Evolutionary conservation across 2,888 invertebrate genomes (phyloP).

Genomic region (Plemyria rubiginata): DNA sequence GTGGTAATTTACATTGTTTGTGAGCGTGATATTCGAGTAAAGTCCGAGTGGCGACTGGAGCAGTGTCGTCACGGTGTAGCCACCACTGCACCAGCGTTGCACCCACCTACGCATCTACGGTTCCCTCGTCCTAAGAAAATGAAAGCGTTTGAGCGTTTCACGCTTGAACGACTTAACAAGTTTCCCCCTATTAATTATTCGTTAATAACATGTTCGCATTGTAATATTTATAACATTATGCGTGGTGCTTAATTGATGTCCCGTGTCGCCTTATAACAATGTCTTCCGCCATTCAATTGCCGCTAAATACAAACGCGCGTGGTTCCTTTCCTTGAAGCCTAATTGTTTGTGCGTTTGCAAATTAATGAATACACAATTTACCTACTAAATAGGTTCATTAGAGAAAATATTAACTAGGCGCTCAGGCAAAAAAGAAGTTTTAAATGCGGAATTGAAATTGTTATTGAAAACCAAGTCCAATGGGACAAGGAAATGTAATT

Average conservation of each 20-base stretch:
- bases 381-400: background rate
- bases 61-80: slow-evolving; percentile 47
- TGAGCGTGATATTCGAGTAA: slow-evolving; percentile 63
- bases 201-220: slow-evolving; percentile 64
- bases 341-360: slow-evolving; percentile 31
- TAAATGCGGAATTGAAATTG: too few species aligned
- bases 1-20: slow-evolving; percentile 65
- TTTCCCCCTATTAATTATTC: slow-evolving; percentile 77
- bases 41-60: slow-evolving; percentile 71
- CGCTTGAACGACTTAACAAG: slow-evolving; percentile 69
- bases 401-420: background rate
- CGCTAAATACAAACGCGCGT: slow-evolving; percentile 23
- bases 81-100: slow-evolving; percentile 37
- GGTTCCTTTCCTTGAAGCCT: slow-evolving; percentile 28
- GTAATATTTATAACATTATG: slow-evolving; percentile 61
- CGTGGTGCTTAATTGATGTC: slow-evolving; percentile 52
- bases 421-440: too few species aligned
- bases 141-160: slow-evolving; percentile 71
- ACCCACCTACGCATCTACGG: slow-evolving; percentile 45
- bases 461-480: too few species aligned
- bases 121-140: slow-evolving; percentile 74
- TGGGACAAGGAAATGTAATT: too few species aligned
- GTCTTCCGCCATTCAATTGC: slow-evolving; percentile 61
- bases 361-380: slow-evolving; percentile 24
- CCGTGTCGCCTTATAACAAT: slow-evolving; percentile 56